A percentile compares a stretch with the other conserved stretches of the same genome.
Conservation (phyloP, 2,888 invertebrate species). For the Thereva nobilitata region DNA sequence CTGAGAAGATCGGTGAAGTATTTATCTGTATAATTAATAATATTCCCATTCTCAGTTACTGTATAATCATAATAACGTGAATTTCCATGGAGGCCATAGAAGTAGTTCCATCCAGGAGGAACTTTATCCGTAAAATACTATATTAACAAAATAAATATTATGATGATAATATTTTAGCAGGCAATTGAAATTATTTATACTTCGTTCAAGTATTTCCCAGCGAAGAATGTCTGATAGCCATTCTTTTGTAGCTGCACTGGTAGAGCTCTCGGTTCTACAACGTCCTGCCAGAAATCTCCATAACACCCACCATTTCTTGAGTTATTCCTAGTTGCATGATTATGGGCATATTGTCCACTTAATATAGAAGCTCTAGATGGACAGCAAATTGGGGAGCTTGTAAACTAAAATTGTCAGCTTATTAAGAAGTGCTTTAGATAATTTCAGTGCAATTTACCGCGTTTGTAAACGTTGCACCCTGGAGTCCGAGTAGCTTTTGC, state of each 20-base stretch:
- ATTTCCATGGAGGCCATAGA: constrained; percentile 88
- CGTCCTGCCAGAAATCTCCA: constrained; percentile 67
- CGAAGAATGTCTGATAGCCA: constrained; percentile 84
- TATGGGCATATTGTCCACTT: constrained; percentile 83
- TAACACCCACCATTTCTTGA: constrained; percentile 78
- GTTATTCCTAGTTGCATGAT: constrained; percentile 79
- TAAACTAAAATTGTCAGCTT: constrained; percentile 66
- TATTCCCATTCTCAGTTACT: constrained; percentile 77
- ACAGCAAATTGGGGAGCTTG: constrained; percentile 84
- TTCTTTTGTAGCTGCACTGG: constrained; percentile 67
- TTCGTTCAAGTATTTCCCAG: constrained; percentile 92
- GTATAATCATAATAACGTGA: constrained; percentile 91
- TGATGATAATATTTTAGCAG: too few relatives aligned
- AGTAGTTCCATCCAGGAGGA: constrained; percentile 85
- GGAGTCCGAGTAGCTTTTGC: constrained; percentile 63
- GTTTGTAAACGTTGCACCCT: constrained; percentile 73
- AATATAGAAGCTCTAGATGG: constrained; percentile 87
- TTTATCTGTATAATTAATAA: constrained; percentile 66
- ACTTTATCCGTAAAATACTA: constrained; percentile 61
- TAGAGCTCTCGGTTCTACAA: constrained; percentile 69
- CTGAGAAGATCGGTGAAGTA: constrained; percentile 86
- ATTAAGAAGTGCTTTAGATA: not conserved
- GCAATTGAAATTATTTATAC: constrained; percentile 56
- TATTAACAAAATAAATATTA: not conserved
- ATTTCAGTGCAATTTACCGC: constrained; percentile 64